Evolutionary conservation across 2,113 vertebrate species (phyloP), one percentile per base, ranked within the genome.

Genomic region (Hyaena hyaena): DNA sequence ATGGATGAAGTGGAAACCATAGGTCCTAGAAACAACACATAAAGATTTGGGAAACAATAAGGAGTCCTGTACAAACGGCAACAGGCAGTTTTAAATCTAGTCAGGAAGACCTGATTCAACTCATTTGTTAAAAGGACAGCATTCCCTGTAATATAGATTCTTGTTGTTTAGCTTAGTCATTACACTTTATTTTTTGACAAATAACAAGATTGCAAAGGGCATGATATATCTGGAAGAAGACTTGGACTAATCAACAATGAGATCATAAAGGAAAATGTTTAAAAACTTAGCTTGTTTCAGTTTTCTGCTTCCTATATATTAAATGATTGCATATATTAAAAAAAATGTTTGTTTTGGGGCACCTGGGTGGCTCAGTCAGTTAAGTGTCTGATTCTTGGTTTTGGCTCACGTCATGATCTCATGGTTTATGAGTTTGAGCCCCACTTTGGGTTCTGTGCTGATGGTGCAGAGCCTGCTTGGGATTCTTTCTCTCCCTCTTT

Each of bases 271-370:
- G 17, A 73, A 90, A 92, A 93, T 14, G 84, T 21, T 73, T 65
- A 19, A 89, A 84, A 81, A 80, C 14, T 80, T 35, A 90, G 74
- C 10, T 73, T 74, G 31, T 93, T 95, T 73, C 31, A 85, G 31
- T 80, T 95, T 83, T 96, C 71, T 74, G 9, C 16, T 90, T 86
- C 50, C 90, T 82, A 68, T 58, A 33, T 86, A 86, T 74, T 90
- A 95, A 89, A 85, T n/a, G 26, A 16, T 81, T 53, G 53, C 16
- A 61, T 24, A 63, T 39, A 39, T 39, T 39, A 39, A 39, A 69
- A 33, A 71, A 39, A 71, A 10, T 43, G 66, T 61, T 58, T 58
- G 58, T 58, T 23, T 61, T 61, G 58, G 58, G 58, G 58, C 58
- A 58, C 58, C 19, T 23, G 58, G 17, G 58, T 61, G 58, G 21